Evolutionary conservation across 2,888 invertebrate species (phyloP).

Genomic region (Eretmocerus hayati): DNA sequence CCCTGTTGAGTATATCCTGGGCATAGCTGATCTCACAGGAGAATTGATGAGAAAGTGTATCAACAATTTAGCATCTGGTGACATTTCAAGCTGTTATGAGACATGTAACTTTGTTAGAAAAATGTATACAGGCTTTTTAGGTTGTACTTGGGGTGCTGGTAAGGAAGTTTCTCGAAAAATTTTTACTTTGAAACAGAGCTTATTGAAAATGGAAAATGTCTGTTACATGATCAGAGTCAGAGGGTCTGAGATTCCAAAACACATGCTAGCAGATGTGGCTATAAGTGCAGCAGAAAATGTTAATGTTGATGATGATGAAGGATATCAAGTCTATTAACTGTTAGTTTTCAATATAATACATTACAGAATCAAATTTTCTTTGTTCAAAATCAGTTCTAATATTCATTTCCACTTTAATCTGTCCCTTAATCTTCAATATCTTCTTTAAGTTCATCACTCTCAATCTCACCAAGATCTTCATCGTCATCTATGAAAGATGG

Average conservation of each 20-base stretch:
- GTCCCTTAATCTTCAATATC: slow-evolving; percentile 9
- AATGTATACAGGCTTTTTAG: slow-evolving; percentile 58
- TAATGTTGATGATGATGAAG: slow-evolving; percentile 50
- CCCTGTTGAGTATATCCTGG: slow-evolving; percentile 61
- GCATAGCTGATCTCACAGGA: slow-evolving; percentile 80
- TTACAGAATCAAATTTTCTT: background rate
- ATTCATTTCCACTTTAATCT: background rate
- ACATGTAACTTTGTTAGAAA: slow-evolving; percentile 66
- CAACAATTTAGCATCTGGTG: slow-evolving; percentile 70
- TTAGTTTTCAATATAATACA: slow-evolving; percentile 2
- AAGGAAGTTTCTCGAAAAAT: slow-evolving; percentile 67
- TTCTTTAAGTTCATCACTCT: too few relatives aligned
- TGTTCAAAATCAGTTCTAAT: background rate
- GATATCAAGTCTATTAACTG: slow-evolving; percentile 39
- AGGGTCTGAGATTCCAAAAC: slow-evolving; percentile 71
- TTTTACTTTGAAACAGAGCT: slow-evolving; percentile 64
- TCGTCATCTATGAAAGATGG: slow-evolving; percentile 25
- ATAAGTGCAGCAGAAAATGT: slow-evolving; percentile 39
- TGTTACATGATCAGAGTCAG: slow-evolving; percentile 74
- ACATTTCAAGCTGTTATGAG: slow-evolving; percentile 63
- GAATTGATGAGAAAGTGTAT: slow-evolving; percentile 87
- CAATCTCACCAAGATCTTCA: slow-evolving; percentile 11
- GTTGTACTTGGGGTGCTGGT: slow-evolving; percentile 50
- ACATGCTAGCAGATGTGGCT: slow-evolving; percentile 56
- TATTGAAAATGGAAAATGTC: slow-evolving; percentile 75